Conservation (phyloP, 2,113 vertebrate species). For the Tachysurus fulvidraco region DNA sequence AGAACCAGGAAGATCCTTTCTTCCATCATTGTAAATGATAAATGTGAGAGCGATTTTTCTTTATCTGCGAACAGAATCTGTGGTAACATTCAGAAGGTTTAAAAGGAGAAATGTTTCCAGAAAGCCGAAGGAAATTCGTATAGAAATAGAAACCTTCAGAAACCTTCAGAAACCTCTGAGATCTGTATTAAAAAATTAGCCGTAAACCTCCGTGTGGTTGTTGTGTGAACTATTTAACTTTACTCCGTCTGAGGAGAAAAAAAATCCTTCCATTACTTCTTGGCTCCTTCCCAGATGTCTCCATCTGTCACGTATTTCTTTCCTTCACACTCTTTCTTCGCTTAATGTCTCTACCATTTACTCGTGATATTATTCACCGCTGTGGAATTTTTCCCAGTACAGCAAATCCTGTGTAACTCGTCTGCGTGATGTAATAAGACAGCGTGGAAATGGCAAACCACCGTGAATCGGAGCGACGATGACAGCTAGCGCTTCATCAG, state of each 20-base stretch:
- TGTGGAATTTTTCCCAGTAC: background rate
- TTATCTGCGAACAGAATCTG: too few relatives aligned
- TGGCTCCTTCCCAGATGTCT: background rate
- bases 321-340: slow-evolving; percentile 8
- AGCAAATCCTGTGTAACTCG: background rate
- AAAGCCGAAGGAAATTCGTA: too few relatives aligned
- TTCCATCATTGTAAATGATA: background rate
- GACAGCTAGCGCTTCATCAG: slow-evolving; percentile 7
- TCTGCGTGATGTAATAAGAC: slow-evolving; percentile 7
- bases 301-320: background rate
- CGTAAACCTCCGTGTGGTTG: too few relatives aligned
- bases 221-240: background rate
- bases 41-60: background rate
- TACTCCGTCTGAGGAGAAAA: background rate
- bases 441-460: background rate
- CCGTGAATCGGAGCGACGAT: background rate
- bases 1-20: background rate
- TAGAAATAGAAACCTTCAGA: too few relatives aligned
- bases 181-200: too few relatives aligned
- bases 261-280: background rate
- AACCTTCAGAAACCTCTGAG: too few relatives aligned
- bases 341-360: slow-evolving; percentile 6
- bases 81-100: too few relatives aligned
- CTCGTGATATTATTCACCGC: background rate
- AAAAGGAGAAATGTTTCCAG: too few relatives aligned